A percentile compares a stretch with the other conserved stretches of the same genome.
Conservation (phyloP, 2,888 invertebrate species). For the Agelastica alni region DNA sequence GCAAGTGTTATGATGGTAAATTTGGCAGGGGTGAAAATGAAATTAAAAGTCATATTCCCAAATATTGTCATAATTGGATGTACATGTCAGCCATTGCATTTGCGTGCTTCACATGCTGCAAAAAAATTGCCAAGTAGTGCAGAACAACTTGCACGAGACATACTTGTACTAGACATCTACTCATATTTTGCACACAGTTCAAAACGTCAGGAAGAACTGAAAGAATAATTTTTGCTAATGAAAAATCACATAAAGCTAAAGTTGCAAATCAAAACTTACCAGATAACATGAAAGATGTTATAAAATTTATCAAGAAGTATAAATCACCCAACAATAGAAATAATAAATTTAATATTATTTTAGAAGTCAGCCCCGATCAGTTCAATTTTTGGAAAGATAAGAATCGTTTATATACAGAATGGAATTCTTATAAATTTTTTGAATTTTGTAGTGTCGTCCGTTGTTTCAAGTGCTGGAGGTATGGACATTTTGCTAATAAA, state of each 20-base stretch:
- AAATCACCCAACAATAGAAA: constrained; percentile 1
- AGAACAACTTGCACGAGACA: constrained; percentile 1
- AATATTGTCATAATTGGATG: constrained; percentile 22
- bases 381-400: too few species aligned
- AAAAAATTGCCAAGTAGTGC: constrained; percentile 1
- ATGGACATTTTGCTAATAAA: neutral
- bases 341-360: too few species aligned
- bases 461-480: constrained; percentile 11
- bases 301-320: too few species aligned
- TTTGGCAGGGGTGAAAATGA: constrained; percentile 17
- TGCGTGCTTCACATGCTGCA: constrained; percentile 7
- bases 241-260: too few species aligned
- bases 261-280: neutral
- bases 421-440: constrained; percentile 7
- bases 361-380: too few species aligned
- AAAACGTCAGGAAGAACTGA: neutral
- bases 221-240: too few species aligned
- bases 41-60: constrained; percentile 3
- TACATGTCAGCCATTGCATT: constrained; percentile 15
- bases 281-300: too few species aligned
- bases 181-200: constrained; percentile 7
- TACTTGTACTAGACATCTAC: too few species aligned
- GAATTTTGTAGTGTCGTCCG: constrained; percentile 9
- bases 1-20: constrained; percentile 24
- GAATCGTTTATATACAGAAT: neutral